Evolutionary conservation across 2,888 invertebrate genomes (phyloP).

Genomic region (Napeogenes inachia): DNA sequence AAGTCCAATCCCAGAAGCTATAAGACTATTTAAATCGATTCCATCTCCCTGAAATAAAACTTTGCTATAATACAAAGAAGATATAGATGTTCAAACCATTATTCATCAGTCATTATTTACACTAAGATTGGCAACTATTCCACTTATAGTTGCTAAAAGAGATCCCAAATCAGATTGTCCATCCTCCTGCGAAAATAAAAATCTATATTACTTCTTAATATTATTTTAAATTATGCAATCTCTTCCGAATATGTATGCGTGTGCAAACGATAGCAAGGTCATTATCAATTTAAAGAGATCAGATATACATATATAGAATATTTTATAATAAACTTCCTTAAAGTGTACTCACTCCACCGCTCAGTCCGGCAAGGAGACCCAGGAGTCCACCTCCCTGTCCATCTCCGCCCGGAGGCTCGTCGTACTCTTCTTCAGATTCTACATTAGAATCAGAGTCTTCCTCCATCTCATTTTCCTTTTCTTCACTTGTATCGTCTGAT

Average conservation of each 20-base stretch:
- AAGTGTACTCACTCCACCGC: slow-evolving; percentile 59
- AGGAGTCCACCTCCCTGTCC: slow-evolving; percentile 69
- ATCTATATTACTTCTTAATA: not conserved
- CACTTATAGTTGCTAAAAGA: slow-evolving; percentile 63
- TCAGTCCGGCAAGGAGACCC: slow-evolving; percentile 64
- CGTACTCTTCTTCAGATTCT: slow-evolving; percentile 43
- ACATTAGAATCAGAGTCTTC: slow-evolving; percentile 44
- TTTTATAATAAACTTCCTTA: not conserved
- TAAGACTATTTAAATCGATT: slow-evolving; percentile 62
- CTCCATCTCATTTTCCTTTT: slow-evolving; percentile 40
- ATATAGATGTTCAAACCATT: slow-evolving; percentile 6
- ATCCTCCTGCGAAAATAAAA: slow-evolving; percentile 53
- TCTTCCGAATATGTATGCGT: not conserved
- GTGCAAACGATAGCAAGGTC: not conserved
- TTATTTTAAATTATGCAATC: not conserved
- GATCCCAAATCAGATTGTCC: slow-evolving; percentile 70
- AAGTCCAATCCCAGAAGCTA: slow-evolving; percentile 64
- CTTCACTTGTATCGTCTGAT: slow-evolving; percentile 40
- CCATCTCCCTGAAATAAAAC: slow-evolving; percentile 63
- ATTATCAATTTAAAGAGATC: not conserved
- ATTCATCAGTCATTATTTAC: slow-evolving; percentile 47
- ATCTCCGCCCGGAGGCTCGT: slow-evolving; percentile 63
- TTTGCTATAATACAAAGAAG: slow-evolving; percentile 5
- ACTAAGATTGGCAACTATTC: slow-evolving; percentile 65
- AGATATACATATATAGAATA: not conserved